Conservation (phyloP, 2,888 invertebrate genomes). For the Petrophora chlorosata region DNA sequence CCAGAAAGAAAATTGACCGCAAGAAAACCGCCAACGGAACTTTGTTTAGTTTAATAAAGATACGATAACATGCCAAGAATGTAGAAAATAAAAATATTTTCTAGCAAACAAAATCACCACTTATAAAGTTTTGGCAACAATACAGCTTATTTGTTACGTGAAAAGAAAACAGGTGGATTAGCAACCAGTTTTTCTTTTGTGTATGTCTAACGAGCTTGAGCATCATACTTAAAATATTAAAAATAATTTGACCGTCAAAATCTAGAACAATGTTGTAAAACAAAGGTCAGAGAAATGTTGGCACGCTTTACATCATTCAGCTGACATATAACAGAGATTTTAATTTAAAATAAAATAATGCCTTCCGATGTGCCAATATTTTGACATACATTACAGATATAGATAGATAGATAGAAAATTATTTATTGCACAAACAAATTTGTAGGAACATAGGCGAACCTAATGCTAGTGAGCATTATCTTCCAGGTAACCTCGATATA, state of each 20-base stretch:
- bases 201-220: slow-evolving; percentile 10
- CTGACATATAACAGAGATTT: slow-evolving; percentile 39
- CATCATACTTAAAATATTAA: slow-evolving; percentile 46
- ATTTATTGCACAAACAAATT: too few relatives aligned
- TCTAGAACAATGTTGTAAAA: slow-evolving; percentile 67
- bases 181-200: slow-evolving; percentile 10
- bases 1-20: too few relatives aligned
- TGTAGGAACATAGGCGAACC: too few relatives aligned
- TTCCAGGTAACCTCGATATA: too few relatives aligned
- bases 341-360: slow-evolving; percentile 58
- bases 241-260: slow-evolving; percentile 77
- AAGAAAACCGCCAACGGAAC: too few relatives aligned
- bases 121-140: slow-evolving; percentile 26
- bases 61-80: neutral
- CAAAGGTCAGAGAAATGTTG: slow-evolving; percentile 76
- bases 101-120: neutral
- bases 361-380: slow-evolving; percentile 45
- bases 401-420: too few relatives aligned
- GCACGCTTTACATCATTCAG: slow-evolving; percentile 55
- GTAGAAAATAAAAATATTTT: neutral
- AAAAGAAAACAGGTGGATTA: slow-evolving; percentile 18
- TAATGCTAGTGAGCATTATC: too few relatives aligned
- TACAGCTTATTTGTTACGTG: slow-evolving; percentile 20
- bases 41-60: too few relatives aligned
- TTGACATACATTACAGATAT: slow-evolving; percentile 40